Evolutionary conservation across 2,797 vertebrate species (phyloP).

Genomic region (Chelidonichthys spinosus): DNA sequence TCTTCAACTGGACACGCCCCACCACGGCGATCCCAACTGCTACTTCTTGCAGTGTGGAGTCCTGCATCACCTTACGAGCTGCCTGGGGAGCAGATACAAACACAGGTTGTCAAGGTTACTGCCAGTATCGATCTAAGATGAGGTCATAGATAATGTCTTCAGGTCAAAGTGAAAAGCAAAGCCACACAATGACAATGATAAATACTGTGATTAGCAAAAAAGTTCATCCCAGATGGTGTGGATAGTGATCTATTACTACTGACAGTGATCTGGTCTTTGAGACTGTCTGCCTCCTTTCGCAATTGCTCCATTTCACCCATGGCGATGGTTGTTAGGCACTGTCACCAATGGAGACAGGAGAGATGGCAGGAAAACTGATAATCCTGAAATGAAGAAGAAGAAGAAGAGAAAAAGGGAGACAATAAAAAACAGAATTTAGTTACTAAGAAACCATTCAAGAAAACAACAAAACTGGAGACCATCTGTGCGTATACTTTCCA

Average conservation of each 20-base stretch:
- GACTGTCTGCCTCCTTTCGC: slow-evolving; percentile 93
- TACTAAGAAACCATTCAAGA: background rate
- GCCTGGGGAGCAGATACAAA: slow-evolving; percentile 81
- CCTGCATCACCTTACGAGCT: slow-evolving; percentile 91
- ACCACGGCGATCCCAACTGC: slow-evolving; percentile 84
- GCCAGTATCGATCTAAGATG: background rate
- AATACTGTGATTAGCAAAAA: background rate
- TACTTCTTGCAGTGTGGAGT: slow-evolving; percentile 90
- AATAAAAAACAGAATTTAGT: slow-evolving; percentile 18
- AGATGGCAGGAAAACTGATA: slow-evolving; percentile 62
- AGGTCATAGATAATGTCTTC: background rate
- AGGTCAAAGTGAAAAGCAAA: background rate
- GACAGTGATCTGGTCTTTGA: slow-evolving; percentile 98
- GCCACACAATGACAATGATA: background rate
- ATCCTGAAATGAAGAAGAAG: slow-evolving; percentile 57
- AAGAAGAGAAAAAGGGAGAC: background rate
- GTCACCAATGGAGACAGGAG: slow-evolving; percentile 68
- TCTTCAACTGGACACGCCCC: slow-evolving; percentile 92
- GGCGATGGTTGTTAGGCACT: slow-evolving; percentile 69
- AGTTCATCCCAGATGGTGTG: slow-evolving; percentile 42
- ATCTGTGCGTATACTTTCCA: slow-evolving; percentile 1
- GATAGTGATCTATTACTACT: slow-evolving; percentile 73
- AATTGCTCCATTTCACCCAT: slow-evolving; percentile 98
- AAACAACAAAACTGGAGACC: background rate
- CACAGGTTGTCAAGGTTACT: slow-evolving; percentile 5